Conservation (phyloP, 2,888 invertebrate genomes). For the Philereme vetulata region DNA sequence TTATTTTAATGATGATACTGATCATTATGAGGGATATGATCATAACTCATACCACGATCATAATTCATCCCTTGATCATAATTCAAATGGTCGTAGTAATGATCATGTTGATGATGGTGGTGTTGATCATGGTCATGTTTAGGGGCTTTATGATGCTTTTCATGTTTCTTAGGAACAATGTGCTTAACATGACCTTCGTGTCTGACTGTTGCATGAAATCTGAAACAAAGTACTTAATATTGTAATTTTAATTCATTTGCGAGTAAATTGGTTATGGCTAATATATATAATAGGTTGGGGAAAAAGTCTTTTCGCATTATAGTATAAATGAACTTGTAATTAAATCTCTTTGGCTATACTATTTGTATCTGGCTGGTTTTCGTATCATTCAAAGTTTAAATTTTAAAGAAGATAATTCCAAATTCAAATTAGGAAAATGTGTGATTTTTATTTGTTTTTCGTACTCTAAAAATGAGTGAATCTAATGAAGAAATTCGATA, state of each 20-base stretch:
- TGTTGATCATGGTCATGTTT: conserved; percentile 16
- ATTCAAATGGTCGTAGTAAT: not conserved
- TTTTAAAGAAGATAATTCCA: too few species aligned
- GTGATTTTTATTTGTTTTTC: too few species aligned
- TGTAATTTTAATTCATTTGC: not conserved
- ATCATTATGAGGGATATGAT: not conserved
- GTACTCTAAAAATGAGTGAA: too few species aligned
- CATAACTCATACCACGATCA: conserved; percentile 1
- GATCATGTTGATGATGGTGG: conserved; percentile 2
- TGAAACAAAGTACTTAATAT: conserved; percentile 41
- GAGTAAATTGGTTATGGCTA: too few species aligned
- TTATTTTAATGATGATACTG: conserved; percentile 7
- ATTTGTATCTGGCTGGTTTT: too few species aligned
- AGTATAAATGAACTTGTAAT: too few species aligned
- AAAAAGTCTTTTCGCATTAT: too few species aligned
- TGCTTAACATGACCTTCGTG: conserved; percentile 48
- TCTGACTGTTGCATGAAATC: conserved; percentile 54
- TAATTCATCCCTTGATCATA: not conserved
- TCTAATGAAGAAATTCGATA: too few species aligned
- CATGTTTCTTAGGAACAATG: conserved; percentile 29
- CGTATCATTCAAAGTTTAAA: too few species aligned
- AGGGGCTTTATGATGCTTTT: conserved; percentile 35
- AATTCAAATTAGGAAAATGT: too few species aligned
- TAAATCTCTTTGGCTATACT: too few species aligned
- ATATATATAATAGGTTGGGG: too few species aligned